Conservation (phyloP, 1,140 invertebrate species). For the Druon quercuslanigerum region DNA sequence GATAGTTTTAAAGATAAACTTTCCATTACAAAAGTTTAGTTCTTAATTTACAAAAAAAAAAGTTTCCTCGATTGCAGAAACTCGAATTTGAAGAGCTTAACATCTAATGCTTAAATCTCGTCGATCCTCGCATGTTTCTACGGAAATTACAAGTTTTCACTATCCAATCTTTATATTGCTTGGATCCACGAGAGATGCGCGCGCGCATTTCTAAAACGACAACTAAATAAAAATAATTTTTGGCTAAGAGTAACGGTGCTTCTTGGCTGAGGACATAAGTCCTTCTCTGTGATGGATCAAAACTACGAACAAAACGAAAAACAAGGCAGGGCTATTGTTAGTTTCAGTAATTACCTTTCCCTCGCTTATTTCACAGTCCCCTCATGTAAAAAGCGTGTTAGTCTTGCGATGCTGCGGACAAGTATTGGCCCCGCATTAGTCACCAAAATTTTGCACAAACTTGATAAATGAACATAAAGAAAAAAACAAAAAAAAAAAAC, state of each 20-base stretch:
- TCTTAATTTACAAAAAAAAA: not conserved
- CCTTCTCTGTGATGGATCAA: conserved; percentile 41
- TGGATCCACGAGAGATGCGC: not conserved
- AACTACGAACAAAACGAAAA: conserved; percentile 49
- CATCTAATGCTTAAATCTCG: conserved; percentile 14
- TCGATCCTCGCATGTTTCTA: conserved; percentile 37
- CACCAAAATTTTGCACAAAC: conserved; percentile 32
- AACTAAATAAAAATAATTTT: conserved; percentile 75
- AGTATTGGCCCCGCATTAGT: conserved; percentile 36
- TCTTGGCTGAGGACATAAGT: conserved; percentile 43
- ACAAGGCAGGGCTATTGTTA: conserved; percentile 55
- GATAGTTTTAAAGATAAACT: no score
- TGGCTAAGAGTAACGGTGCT: conserved; percentile 73
- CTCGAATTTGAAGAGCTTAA: conserved; percentile 7
- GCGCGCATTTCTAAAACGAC: conserved; percentile 51
- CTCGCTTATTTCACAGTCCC: conserved; percentile 53
- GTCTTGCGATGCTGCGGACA: conserved; percentile 41
- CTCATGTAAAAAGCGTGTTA: conserved; percentile 44
- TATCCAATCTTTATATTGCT: not conserved
- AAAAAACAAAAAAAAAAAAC: conserved; percentile 32
- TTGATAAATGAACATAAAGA: not conserved
- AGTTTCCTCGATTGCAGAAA: not conserved
- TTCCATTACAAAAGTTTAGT: not conserved
- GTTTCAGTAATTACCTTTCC: conserved; percentile 69
- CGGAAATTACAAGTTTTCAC: conserved; percentile 23